Base-by-base conservation (phyloP, 1,140 invertebrate species). In the Achatina immaculata region DNA sequence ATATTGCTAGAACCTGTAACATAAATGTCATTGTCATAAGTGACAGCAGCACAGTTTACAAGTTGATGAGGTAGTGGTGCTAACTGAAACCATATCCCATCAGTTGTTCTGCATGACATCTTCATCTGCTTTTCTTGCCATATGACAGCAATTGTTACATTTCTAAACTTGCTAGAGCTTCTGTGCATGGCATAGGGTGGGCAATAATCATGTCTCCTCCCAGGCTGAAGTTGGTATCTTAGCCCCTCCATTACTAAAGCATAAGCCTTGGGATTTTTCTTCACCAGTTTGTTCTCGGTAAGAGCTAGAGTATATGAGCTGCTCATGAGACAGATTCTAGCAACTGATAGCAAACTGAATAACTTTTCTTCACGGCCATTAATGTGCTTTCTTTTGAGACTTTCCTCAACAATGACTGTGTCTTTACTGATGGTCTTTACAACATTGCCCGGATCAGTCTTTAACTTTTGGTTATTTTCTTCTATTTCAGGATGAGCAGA, bases 51-150 rank as follows among this genome's bases (percentile, higher is more conserved):
- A 28, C 62, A 66, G 9, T 66, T 66, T 9, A 66, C 9, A 28
- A 31, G 19, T 66, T 66, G 62, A n/a, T 14, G 62, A 7, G 62
- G 14, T 66, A 9, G 62, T 28, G 31, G 28, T 16, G 14, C 28
- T n/a, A n/a, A n/a, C n/a, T n/a, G n/a, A 31, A n/a, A 66, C 62
- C 62, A 66, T 66, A 9, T 66, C 19, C 62, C 62, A 31, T 66
- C 62, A 31, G 14, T 14, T 14, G 62, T 66, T 66, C 62, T 66
- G 31, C 62, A 66, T 16, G 62, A 66, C 11, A 66, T 51, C 48
- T 51, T 51, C 11, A 24, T 11, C n/a, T n/a, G n/a, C 11, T 51
- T 14, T 51, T 51, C 48, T 14, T 51, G 48, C 11, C 24, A 14
- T 14, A 24, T 24, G 48, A 51, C 48, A 14, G 48, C 24, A 24